Percentiles rank a stretch among this genome's conserved stretches.
phyloP scores from a whole-genome alignment of 1,140 invertebrate genomes.

The Zaprionus taronus region DNA sequence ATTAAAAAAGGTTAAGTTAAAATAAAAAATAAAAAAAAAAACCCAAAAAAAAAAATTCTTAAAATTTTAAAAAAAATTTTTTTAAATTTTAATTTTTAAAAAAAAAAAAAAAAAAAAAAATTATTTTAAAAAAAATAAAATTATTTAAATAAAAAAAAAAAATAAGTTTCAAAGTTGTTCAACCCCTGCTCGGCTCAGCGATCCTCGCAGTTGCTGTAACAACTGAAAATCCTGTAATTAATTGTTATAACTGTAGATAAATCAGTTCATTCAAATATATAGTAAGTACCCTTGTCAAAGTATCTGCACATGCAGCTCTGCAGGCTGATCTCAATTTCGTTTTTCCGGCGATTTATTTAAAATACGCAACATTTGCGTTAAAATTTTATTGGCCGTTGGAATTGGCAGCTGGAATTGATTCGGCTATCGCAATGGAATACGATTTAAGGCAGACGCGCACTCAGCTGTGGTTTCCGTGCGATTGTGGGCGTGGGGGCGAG shows the following conservation, averaged over 20 bases:
- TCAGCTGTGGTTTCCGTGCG: constrained; percentile 76
- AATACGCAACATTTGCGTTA: constrained; percentile 73
- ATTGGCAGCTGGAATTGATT: constrained; percentile 48
- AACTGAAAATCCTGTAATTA: background rate
- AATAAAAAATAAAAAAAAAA: too few species aligned
- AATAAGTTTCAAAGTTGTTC: background rate
- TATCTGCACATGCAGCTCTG: too few species aligned
- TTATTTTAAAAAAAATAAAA: too few species aligned
- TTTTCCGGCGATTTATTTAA: constrained; percentile 51
- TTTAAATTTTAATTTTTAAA: too few species aligned
- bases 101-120: too few species aligned
- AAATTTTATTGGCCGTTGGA: constrained; percentile 70
- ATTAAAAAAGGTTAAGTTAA: too few species aligned
- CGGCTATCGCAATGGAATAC: constrained; percentile 15
- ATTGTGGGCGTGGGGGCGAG: constrained; percentile 33
- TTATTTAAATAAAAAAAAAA: too few species aligned
- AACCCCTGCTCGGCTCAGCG: background rate
- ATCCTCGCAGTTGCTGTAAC: background rate
- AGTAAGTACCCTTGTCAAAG: background rate
- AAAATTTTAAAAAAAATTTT: too few species aligned
- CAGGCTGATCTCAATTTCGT: constrained; percentile 43
- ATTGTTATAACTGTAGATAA: constrained; percentile 1
- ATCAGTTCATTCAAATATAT: constrained; percentile 9
- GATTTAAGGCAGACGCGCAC: constrained; percentile 41
- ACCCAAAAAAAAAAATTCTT: too few species aligned